These are phyloP conservation scores for Hippoglossus hippoglossus DNA, from an alignment of 2,797 vertebrate species.

Conservation along the genomic window DNA sequence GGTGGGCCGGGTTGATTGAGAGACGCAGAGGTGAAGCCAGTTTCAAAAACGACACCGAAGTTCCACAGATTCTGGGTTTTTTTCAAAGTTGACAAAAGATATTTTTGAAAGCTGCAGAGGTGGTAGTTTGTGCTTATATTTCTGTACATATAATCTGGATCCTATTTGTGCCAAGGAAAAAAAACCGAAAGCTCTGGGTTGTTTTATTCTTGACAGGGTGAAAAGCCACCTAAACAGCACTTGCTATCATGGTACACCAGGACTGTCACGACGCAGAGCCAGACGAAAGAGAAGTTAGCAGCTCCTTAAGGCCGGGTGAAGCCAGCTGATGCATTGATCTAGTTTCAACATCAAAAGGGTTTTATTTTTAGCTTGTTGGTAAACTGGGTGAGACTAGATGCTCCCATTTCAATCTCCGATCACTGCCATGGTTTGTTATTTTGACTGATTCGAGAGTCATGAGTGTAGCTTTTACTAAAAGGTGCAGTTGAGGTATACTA, in stretches of 20 bases:
- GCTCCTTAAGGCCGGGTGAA: slow-evolving; percentile 45
- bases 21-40: slow-evolving; percentile 44
- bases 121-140: slow-evolving; percentile 60
- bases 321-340: slow-evolving; percentile 72
- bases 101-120: slow-evolving; percentile 56
- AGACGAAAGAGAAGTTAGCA: slow-evolving; percentile 46
- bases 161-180: slow-evolving; percentile 20
- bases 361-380: slow-evolving; percentile 72
- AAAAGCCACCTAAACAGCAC: slow-evolving; percentile 36
- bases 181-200: slow-evolving; percentile 43
- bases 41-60: slow-evolving; percentile 11
- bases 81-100: slow-evolving; percentile 25
- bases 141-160: slow-evolving; percentile 47
- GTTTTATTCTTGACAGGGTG: slow-evolving; percentile 49
- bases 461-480: slow-evolving; percentile 9
- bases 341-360: slow-evolving; percentile 70
- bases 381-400: slow-evolving; percentile 51
- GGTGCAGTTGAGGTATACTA: background rate
- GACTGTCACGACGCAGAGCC: slow-evolving; percentile 10
- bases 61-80: slow-evolving; percentile 7
- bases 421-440: slow-evolving; percentile 30
- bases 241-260: slow-evolving; percentile 29
- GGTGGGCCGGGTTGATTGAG: slow-evolving; percentile 16
- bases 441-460: slow-evolving; percentile 22
- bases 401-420: slow-evolving; percentile 51